Conservation (phyloP, 2,888 invertebrate species). For the Eubasilissa splendida region DNA sequence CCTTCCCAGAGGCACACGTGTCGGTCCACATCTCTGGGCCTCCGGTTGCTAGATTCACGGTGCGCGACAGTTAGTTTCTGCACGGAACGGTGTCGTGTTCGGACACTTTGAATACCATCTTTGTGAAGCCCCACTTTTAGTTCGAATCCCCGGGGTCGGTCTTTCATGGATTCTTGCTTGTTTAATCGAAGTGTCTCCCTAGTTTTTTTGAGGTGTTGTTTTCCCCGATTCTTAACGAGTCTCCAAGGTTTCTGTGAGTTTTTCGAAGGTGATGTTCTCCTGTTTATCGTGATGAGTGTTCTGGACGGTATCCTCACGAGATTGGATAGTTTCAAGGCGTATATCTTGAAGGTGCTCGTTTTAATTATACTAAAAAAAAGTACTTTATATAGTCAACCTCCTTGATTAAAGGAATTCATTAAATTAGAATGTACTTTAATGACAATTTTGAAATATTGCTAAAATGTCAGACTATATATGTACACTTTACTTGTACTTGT, state of each 20-base stretch:
- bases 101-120: background rate
- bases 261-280: constrained; percentile 4
- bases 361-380: background rate
- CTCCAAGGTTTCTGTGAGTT: background rate
- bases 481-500: no score
- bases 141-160: background rate
- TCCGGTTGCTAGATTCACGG: background rate
- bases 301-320: constrained; percentile 48
- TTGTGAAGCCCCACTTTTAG: background rate
- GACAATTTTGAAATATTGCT: no score
- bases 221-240: no score
- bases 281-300: constrained; percentile 47
- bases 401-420: no score
- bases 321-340: constrained; percentile 52
- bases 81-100: no score
- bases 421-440: no score
- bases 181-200: background rate
- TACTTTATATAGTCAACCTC: no score
- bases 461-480: no score
- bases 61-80: background rate
- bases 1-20: constrained; percentile 42
- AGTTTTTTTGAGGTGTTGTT: constrained; percentile 4
- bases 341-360: constrained; percentile 51
- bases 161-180: background rate
- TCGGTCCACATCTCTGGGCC: constrained; percentile 9